Base-by-base conservation (phyloP, 2,113 vertebrate species). In the Pogona vitticeps region DNA sequence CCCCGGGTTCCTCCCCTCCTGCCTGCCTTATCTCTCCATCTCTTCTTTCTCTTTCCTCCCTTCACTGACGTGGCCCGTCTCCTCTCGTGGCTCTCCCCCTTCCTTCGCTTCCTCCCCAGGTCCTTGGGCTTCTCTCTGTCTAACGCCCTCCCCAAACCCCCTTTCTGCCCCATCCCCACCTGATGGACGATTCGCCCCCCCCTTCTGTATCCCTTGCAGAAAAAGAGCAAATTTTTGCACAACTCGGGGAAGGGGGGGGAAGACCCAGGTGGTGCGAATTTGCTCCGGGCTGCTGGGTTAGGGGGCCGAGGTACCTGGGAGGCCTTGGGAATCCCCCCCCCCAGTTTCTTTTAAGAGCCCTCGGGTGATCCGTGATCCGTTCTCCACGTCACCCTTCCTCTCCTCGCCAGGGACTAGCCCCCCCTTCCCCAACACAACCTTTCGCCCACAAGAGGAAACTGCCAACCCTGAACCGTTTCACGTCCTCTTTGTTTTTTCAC, bases 311-410 rank as follows among this genome's bases (percentile, higher is more conserved):
- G n/a, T n/a, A n/a, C n/a, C n/a, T n/a, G n/a, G n/a, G n/a, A n/a
- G n/a, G n/a, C n/a, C n/a, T n/a, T n/a, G n/a, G n/a, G n/a, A n/a
- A n/a, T n/a, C n/a, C n/a, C n/a, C 28, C 21, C 6, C 40, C 3
- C 61, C 52, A 52, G 42, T n/a, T 36, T 23, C 72, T 42, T 36
- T 71, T 18, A 65, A 1, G 38, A 63, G 31, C 15, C 38, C 67
- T 17, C 46, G n/a, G n/a, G n/a, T n/a, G n/a, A n/a, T n/a, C n/a
- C n/a, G n/a, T n/a, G n/a, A n/a, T n/a, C n/a, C n/a, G 3, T 31
- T 23, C 77, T 80, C 84, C 84, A 85, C 75, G 84, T 78, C 84
- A 85, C 63, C 84, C 75, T 10, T 38, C 31, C 80, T 18, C 80
- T 76, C 61, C 83, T 56, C 76, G 33, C 46, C 6, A 26, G 84